phyloP scores from a whole-genome alignment of 2,888 invertebrate genomes.

The Scotopteryx bipunctaria region DNA sequence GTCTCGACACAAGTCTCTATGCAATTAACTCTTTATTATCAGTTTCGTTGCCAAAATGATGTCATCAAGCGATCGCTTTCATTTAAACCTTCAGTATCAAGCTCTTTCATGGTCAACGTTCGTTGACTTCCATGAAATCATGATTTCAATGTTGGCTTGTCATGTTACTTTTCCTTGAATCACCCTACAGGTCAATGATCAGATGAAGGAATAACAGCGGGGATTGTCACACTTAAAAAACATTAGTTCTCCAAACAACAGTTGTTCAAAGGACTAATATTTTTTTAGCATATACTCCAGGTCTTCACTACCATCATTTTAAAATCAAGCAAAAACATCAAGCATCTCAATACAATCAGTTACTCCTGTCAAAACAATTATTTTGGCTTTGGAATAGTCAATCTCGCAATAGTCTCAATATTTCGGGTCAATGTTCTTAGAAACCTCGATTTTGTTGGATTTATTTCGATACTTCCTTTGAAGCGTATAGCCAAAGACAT shows the following conservation, averaged over 20 bases:
- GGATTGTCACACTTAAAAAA: too few species aligned
- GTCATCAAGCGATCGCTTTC: background rate
- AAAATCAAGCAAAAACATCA: background rate
- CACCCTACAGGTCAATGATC: too few species aligned
- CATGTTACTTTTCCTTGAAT: too few species aligned
- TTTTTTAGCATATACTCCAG: too few species aligned
- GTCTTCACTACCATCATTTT: background rate
- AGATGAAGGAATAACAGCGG: too few species aligned
- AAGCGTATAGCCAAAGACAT: conserved; percentile 44
- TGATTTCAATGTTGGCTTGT: too few species aligned
- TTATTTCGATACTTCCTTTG: conserved; percentile 52
- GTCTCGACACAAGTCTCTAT: too few species aligned
- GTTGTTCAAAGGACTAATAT: too few species aligned
- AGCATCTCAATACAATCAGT: background rate
- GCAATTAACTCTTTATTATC: background rate
- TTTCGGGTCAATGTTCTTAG: conserved; percentile 51
- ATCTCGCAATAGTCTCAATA: background rate
- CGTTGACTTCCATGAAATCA: too few species aligned
- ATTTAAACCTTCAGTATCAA: background rate
- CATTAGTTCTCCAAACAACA: too few species aligned
- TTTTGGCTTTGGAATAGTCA: background rate
- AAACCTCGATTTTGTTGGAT: conserved; percentile 46
- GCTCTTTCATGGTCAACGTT: background rate
- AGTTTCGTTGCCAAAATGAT: background rate
- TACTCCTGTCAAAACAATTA: conserved; percentile 4